These are phyloP conservation scores for Drosophila mayaguana DNA, from an alignment of 2,888 invertebrate species.

Conservation along the genomic window DNA sequence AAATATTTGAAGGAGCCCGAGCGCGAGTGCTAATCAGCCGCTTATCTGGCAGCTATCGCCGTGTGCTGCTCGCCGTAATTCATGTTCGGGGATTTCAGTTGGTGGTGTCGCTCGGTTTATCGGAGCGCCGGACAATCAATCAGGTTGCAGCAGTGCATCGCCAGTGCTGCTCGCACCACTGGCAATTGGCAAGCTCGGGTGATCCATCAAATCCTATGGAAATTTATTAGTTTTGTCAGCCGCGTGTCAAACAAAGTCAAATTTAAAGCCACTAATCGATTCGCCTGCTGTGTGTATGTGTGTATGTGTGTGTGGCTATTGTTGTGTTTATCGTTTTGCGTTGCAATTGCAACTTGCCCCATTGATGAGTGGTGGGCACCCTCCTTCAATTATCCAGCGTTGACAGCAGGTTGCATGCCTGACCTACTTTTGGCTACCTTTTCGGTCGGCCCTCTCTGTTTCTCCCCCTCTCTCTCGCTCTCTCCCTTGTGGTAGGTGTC, in stretches of 20 bases:
- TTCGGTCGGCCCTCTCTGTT: conserved; percentile 26
- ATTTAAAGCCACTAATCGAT: conserved; percentile 71
- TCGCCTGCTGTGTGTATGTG: not conserved
- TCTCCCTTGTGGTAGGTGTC: conserved; percentile 57
- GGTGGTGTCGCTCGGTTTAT: conserved; percentile 33
- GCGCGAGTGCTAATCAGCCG: conserved; percentile 71
- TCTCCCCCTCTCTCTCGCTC: not conserved
- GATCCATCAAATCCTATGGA: conserved; percentile 52
- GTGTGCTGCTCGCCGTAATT: conserved; percentile 53
- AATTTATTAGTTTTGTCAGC: conserved; percentile 78
- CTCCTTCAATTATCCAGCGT: conserved; percentile 66
- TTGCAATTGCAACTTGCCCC: conserved; percentile 47
- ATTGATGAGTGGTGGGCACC: conserved; percentile 30
- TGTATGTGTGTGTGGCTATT: conserved; percentile 9
- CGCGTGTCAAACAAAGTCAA: conserved; percentile 73
- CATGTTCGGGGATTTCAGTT: conserved; percentile 33
- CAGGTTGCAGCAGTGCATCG: conserved; percentile 37
- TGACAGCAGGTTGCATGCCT: conserved; percentile 78
- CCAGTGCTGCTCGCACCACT: conserved; percentile 6
- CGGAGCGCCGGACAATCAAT: conserved; percentile 68
- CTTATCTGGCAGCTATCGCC: conserved; percentile 65
- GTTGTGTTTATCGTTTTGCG: conserved; percentile 26
- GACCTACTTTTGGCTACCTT: conserved; percentile 68
- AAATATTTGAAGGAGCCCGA: conserved; percentile 61
- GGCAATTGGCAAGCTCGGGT: conserved; percentile 38